Evolutionary conservation across 2,113 vertebrate genomes (phyloP).

Genomic region (Casuarius casuarius): DNA sequence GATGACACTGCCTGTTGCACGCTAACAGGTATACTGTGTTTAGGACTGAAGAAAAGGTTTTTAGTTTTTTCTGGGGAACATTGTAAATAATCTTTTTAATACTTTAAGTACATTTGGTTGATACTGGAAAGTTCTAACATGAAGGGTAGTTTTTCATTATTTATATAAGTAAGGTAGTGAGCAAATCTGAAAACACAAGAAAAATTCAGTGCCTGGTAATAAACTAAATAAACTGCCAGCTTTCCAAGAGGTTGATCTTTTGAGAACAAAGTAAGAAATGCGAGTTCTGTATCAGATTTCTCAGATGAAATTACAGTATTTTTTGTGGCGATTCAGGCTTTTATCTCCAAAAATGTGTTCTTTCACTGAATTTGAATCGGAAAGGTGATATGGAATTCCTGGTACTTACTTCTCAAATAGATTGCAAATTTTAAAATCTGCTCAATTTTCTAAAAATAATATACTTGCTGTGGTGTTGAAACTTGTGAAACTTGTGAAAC

Average conservation of each 20-base stretch:
- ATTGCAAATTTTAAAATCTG: conserved; percentile 67
- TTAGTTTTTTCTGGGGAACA: conserved; percentile 76
- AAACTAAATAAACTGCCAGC: conserved; percentile 52
- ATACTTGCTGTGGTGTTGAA: conserved; percentile 67
- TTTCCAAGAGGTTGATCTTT: conserved; percentile 62
- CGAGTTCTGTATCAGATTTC: conserved; percentile 66
- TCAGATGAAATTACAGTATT: conserved; percentile 62
- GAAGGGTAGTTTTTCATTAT: conserved; percentile 89
- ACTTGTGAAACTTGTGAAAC: conserved; percentile 56
- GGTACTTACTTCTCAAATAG: conserved; percentile 56
- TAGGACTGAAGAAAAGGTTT: conserved; percentile 66
- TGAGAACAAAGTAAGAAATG: conserved; percentile 80
- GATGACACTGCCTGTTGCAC: conserved; percentile 68
- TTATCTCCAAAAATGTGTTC: conserved; percentile 63
- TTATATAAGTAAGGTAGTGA: conserved; percentile 75
- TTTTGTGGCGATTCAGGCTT: conserved; percentile 71
- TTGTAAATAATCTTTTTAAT: conserved; percentile 87
- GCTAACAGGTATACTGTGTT: conserved; percentile 67
- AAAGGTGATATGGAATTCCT: conserved; percentile 55
- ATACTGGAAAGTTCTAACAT: conserved; percentile 85
- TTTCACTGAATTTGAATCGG: conserved; percentile 67
- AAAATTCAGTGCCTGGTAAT: conserved; percentile 77
- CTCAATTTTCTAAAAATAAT: conserved; percentile 69
- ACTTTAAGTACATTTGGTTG: conserved; percentile 83
- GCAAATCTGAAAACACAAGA: conserved; percentile 74